Percentiles rank a stretch among this genome's conserved stretches.
These are phyloP conservation scores for Siniperca undulata DNA, from an alignment of 2,797 vertebrate species.

Conservation along the genomic window DNA sequence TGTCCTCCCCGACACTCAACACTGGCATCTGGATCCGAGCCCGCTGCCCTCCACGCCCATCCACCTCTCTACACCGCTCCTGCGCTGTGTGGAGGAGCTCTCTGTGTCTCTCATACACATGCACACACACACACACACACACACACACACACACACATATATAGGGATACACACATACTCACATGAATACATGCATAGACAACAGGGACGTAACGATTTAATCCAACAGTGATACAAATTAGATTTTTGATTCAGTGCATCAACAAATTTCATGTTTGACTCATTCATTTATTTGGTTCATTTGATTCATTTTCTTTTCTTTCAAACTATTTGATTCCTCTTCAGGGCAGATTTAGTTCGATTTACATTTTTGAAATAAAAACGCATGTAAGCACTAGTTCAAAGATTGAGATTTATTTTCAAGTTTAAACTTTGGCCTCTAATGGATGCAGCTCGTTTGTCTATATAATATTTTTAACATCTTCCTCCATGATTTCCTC, in stretches of 20 bases:
- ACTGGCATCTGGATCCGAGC: constrained; percentile 67
- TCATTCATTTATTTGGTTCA: constrained; percentile 5
- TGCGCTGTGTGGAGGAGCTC: constrained; percentile 68
- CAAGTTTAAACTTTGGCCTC: background rate
- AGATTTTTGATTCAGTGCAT: background rate
- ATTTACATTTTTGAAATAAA: background rate
- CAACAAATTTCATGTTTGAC: background rate
- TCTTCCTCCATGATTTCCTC: background rate
- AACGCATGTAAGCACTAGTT: background rate
- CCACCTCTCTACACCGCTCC: constrained; percentile 60
- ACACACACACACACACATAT: constrained; percentile 13
- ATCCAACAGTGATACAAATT: constrained; percentile 6
- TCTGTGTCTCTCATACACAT: constrained; percentile 65
- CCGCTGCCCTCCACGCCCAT: constrained; percentile 54
- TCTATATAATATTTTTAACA: background rate
- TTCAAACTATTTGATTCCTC: background rate
- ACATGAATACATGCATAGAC: background rate
- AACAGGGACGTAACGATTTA: background rate
- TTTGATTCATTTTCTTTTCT: constrained; percentile 14
- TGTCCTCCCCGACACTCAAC: constrained; percentile 88
- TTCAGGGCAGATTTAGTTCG: background rate
- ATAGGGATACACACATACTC: background rate
- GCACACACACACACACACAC: constrained; percentile 22
- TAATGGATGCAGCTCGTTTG: background rate
- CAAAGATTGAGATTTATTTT: background rate